Base-by-base conservation (phyloP, 2,888 invertebrate genomes). In the Napeogenes sylphis region DNA sequence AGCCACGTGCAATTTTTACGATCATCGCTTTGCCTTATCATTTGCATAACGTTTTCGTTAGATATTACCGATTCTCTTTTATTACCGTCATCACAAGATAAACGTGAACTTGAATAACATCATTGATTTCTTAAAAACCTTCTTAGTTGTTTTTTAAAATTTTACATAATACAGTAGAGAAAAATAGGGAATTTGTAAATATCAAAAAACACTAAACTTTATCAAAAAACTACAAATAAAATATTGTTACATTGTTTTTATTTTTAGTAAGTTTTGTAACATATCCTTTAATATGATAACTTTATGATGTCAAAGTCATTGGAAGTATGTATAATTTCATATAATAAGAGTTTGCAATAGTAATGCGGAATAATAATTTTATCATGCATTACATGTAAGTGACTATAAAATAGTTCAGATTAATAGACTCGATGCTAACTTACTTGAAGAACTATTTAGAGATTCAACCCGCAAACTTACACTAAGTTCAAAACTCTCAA, bases 1-100 rank as follows among this genome's bases (percentile, higher is more conserved):
- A 66, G 2, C 69, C 66, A 65, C 71, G 69, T 68, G 63, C 70
- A 68, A 69, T 63, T 69, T 71, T 70, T 63, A 71, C 67, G 69
- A 66, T 61, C 33, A 67, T 58, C 59, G 64, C 57, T 59, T 61
- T 68, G 68, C 64, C 58, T 63, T 67, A 21, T 14, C 54, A 68
- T 71, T 72, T 70, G 62, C 71, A 65, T 68, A 68, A 67, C 45
- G 46, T 56, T 61, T 61, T 55, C 30, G 45, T 63, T 42, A 42
- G 30, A 51, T 45, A 63, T 55, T 51, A 51, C 51, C 51, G 51
- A 47, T 51, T 51, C 6, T 51, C 30, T 51, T 30, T 51, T 30
- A 51, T 4, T 12, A 51, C 51, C 21, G 4, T 30, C 30, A 30
- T 10, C 47, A n/a, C 6, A 8, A 30, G 10, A 51, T 12, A 47